Evolutionary conservation across 2,113 vertebrate genomes (phyloP).

Genomic region (Cairina moschata): DNA sequence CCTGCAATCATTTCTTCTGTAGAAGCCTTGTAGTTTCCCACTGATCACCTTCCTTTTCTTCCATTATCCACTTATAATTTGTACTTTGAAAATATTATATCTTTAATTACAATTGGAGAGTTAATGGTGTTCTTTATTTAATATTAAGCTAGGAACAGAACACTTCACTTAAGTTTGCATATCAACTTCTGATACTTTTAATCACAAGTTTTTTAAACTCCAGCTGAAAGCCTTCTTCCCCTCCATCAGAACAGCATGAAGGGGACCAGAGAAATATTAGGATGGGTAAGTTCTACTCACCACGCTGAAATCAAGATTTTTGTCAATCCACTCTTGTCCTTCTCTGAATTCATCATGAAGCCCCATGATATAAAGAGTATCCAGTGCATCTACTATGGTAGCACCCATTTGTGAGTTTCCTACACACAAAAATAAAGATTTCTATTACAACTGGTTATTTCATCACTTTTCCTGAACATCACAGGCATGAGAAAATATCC

Average conservation of each 20-base stretch:
- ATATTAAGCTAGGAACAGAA: neutral
- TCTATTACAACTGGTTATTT: constrained; percentile 32
- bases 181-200: neutral
- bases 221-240: neutral
- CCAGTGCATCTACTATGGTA: constrained; percentile 95
- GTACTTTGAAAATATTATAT: neutral
- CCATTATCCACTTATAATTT: neutral
- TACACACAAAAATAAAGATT: constrained; percentile 60
- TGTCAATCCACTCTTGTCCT: constrained; percentile 95
- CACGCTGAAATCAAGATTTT: constrained; percentile 96
- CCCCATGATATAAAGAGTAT: constrained; percentile 98
- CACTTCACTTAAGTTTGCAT: neutral
- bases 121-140: neutral
- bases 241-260: neutral
- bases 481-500: neutral
- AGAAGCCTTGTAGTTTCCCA: neutral
- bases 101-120: neutral
- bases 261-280: neutral
- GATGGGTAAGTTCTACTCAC: constrained; percentile 74
- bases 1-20: neutral
- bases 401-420: constrained; percentile 97
- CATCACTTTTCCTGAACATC: neutral
- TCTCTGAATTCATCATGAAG: constrained; percentile 96
- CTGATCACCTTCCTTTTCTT: neutral
- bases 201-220: neutral